Evolutionary conservation across 1,140 invertebrate species (phyloP).

Genomic region (Aphaenogaster floridana): DNA sequence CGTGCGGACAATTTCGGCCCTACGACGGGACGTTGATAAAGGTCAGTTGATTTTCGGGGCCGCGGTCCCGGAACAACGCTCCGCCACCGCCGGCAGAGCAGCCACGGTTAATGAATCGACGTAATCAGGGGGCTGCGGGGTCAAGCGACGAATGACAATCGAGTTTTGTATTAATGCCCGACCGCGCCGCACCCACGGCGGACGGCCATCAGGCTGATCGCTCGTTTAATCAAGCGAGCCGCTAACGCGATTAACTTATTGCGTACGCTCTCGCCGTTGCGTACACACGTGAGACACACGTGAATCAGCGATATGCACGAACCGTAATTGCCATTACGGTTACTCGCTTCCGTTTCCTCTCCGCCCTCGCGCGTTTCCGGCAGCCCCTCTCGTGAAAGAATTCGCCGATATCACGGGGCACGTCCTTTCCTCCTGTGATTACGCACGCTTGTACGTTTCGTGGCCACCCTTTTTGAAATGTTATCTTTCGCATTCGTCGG

Average conservation of each 20-base stretch:
- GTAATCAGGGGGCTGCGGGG: constrained; percentile 69
- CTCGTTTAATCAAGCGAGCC: constrained; percentile 77
- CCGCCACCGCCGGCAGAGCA: constrained; percentile 2
- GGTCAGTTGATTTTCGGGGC: constrained; percentile 68
- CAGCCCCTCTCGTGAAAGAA: constrained; percentile 31
- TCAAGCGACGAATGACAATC: constrained; percentile 77
- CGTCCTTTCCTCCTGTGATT: constrained; percentile 6
- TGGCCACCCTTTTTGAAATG: constrained; percentile 26
- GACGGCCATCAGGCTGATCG: constrained; percentile 74
- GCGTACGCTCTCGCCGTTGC: constrained; percentile 69
- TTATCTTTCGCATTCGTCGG: constrained; percentile 45
- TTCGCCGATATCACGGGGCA: constrained; percentile 53
- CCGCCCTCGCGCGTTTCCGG: not conserved
- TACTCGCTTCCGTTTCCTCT: constrained; percentile 6
- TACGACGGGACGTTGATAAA: constrained; percentile 58
- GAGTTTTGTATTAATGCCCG: constrained; percentile 77
- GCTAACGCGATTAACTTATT: constrained; percentile 79
- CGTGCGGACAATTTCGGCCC: constrained; percentile 42
- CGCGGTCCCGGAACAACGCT: constrained; percentile 32
- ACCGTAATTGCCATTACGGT: constrained; percentile 64
- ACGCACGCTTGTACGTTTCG: not conserved
- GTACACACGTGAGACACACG: constrained; percentile 66
- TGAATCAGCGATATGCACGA: constrained; percentile 72
- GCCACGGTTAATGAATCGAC: constrained; percentile 74
- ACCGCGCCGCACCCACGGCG: constrained; percentile 69